Evolutionary conservation across 2,888 invertebrate species (phyloP), one percentile per base, ranked within the genome.

Genomic region (Polymixis lichenea): DNA sequence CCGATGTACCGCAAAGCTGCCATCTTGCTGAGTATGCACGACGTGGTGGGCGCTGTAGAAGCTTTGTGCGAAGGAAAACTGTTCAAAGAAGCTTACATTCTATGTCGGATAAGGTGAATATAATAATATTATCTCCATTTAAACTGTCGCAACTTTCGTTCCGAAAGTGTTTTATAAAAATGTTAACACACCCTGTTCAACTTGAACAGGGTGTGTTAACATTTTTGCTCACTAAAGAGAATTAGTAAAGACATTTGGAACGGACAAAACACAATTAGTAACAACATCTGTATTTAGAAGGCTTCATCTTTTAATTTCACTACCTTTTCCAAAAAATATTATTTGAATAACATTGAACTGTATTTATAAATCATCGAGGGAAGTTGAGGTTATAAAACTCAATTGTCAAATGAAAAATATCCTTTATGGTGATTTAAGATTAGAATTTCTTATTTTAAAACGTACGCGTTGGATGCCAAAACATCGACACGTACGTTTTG

Each of bases 41-140:
- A 97, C 91, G 93, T 97, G 28, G 93, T 94, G 64, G 96, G 96
- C 75, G 97, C 98, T 0, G 94, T 97, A 17, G 89, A 94, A 0
- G 90, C 94, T 49, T 94, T 97, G 15, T 87, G 92, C 2, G 93
- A 95, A 6, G 93, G 92, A 5, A 90, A 92, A 15, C 91, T 97
- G 78, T 97, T 89, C 88, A 96, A 95, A 84, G 98, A 98, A 76
- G 83, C 80, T 53, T 80, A 80, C 15, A 71, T 73, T 53, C 19
- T 85, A 49, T 83, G 85, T 72, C 78, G 85, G 46, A 51, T 84
- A 61, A 84, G 84, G 84, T 83, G n/a, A 71, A 56, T 61, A 60
- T 68, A 19, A 46, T 46, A 43, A 32, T 62, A 56, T 9, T 13
- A 58, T 32, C 9, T 25, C 8, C 13, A 43, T 43, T 66, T 11